A percentile compares a stretch with the other conserved stretches of the same genome.
These are phyloP conservation scores for Ellobius talpinus DNA, from an alignment of 2,113 vertebrate species.

Conservation along the genomic window DNA sequence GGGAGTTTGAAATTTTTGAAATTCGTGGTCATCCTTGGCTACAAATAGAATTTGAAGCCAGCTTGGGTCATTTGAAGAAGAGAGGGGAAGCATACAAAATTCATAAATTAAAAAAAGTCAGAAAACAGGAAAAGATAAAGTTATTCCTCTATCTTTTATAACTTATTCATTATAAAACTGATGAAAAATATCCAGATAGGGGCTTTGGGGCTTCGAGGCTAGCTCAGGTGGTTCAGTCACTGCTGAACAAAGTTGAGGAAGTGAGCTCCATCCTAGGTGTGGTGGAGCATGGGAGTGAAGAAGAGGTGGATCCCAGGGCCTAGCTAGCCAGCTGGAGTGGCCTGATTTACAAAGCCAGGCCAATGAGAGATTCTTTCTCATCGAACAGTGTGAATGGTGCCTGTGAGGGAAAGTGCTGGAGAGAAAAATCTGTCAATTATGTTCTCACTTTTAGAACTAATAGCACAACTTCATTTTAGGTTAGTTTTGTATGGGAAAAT, in stretches of 20 bases:
- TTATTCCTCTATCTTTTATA: too few species aligned
- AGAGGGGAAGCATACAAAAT: background rate
- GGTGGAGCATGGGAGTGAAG: background rate
- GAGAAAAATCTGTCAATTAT: background rate
- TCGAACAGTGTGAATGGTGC: background rate
- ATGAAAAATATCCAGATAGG: background rate
- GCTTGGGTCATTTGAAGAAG: background rate
- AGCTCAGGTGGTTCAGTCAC: background rate
- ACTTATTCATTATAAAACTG: background rate
- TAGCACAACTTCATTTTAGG: background rate
- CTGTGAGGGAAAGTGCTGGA: background rate
- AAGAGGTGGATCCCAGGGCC: background rate
- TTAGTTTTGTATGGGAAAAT: background rate
- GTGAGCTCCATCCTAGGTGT: background rate
- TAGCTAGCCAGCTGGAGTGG: background rate
- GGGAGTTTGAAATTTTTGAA: background rate
- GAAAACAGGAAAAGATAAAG: background rate
- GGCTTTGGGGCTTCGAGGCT: background rate
- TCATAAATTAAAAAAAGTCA: background rate
- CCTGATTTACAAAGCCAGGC: background rate
- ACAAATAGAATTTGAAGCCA: background rate
- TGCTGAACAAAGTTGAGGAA: background rate
- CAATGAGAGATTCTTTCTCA: background rate
- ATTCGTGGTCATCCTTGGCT: background rate
- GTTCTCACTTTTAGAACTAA: background rate